phyloP scores from a whole-genome alignment of 2,797 vertebrate species.

The Sebastes hubbsi region DNA sequence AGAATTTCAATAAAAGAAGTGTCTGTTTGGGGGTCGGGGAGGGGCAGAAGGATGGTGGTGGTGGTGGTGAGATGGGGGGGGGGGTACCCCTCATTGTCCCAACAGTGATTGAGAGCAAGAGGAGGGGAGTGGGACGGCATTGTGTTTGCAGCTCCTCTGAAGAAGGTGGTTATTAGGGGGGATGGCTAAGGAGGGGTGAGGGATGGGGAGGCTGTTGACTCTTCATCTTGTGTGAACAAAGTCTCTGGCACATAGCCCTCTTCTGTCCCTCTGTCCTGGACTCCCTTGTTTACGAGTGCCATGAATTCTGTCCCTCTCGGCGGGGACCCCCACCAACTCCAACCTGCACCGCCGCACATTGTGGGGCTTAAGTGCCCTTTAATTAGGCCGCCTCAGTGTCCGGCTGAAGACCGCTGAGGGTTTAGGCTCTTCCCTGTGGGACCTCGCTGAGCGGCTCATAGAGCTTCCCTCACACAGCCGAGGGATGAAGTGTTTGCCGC shows the following conservation, averaged over 20 bases:
- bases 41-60: slow-evolving; percentile 65
- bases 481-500: slow-evolving; percentile 83
- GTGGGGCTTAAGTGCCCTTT: slow-evolving; percentile 88
- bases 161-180: slow-evolving; percentile 87
- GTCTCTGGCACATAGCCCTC: slow-evolving; percentile 81
- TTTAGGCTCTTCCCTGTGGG: slow-evolving; percentile 73
- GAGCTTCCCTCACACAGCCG: slow-evolving; percentile 48
- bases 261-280: slow-evolving; percentile 73
- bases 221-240: slow-evolving; percentile 89
- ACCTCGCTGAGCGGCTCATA: slow-evolving; percentile 56
- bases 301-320: slow-evolving; percentile 79
- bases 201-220: slow-evolving; percentile 85
- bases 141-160: slow-evolving; percentile 82
- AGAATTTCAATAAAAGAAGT: slow-evolving; percentile 91
- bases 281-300: slow-evolving; percentile 84
- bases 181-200: slow-evolving; percentile 77
- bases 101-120: slow-evolving; percentile 84
- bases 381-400: slow-evolving; percentile 86
- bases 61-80: slow-evolving; percentile 38
- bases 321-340: slow-evolving; percentile 74
- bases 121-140: slow-evolving; percentile 82
- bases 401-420: slow-evolving; percentile 76
- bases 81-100: slow-evolving; percentile 79
- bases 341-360: slow-evolving; percentile 81
- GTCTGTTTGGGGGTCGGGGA: slow-evolving; percentile 83